Percentiles rank a stretch among this genome's conserved stretches.
These are phyloP conservation scores for Epinephelus fuscoguttatus DNA, from an alignment of 2,113 vertebrate species.

Conservation along the genomic window DNA sequence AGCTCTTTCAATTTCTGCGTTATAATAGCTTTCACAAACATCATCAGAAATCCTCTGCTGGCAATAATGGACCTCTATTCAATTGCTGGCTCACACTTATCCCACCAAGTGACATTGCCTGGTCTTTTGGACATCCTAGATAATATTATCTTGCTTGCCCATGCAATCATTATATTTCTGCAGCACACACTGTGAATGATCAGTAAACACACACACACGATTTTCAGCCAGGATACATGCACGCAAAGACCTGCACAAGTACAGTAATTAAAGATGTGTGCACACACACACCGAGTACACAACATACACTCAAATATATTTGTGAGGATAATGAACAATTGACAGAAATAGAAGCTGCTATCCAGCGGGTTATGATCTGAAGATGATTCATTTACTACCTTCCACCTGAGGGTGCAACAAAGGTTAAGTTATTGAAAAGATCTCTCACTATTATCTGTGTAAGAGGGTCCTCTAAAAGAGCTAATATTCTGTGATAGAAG, in stretches of 20 bases:
- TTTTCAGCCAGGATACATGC: slow-evolving; percentile 18
- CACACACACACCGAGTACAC: background rate
- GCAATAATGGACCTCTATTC: slow-evolving; percentile 73
- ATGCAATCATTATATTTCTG: slow-evolving; percentile 62
- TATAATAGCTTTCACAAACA: slow-evolving; percentile 81
- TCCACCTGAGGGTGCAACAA: background rate
- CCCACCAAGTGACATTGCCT: slow-evolving; percentile 55
- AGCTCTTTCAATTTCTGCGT: slow-evolving; percentile 74
- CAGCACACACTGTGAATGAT: slow-evolving; percentile 47
- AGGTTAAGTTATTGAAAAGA: slow-evolving; percentile 6
- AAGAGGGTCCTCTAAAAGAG: background rate
- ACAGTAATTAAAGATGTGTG: slow-evolving; percentile 36
- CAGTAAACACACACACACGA: slow-evolving; percentile 44
- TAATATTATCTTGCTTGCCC: slow-evolving; percentile 61
- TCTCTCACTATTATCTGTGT: background rate
- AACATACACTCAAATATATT: background rate
- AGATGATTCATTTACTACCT: background rate
- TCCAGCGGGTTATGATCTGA: background rate
- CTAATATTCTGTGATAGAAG: background rate
- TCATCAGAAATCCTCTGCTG: slow-evolving; percentile 73
- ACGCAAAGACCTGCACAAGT: slow-evolving; percentile 15
- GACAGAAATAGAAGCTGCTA: background rate
- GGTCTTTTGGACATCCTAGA: slow-evolving; percentile 64
- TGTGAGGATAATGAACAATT: background rate
- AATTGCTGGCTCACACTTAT: slow-evolving; percentile 62